Evolutionary conservation across 2,888 invertebrate species (phyloP).

Genomic region (Phorcus lineatus): DNA sequence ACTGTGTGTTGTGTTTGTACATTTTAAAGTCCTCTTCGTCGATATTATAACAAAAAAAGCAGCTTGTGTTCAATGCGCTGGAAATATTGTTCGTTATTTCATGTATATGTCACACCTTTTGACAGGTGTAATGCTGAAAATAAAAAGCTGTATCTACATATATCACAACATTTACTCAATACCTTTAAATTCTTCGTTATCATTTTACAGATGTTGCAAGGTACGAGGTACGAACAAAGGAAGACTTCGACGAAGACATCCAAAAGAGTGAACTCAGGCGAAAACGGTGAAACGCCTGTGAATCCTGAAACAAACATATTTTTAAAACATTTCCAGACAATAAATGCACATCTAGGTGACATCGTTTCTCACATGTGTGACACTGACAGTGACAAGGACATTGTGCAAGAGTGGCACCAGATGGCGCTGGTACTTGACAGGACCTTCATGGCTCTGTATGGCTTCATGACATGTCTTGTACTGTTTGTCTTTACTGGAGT

Average conservation of each 20-base stretch:
- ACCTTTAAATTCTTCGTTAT: no score
- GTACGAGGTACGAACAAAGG: not conserved
- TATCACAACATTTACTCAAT: no score
- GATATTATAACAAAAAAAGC: no score
- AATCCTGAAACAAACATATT: not conserved
- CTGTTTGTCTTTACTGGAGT: not conserved
- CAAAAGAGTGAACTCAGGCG: not conserved
- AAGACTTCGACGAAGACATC: not conserved
- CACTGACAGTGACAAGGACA: slow-evolving; percentile 17
- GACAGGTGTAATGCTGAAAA: no score
- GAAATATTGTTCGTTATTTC: no score
- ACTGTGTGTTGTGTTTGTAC: no score
- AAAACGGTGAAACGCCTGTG: not conserved
- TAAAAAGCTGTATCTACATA: no score
- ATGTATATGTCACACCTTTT: no score
- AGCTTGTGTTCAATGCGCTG: no score
- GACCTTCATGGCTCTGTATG: slow-evolving; percentile 36
- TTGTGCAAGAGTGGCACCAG: slow-evolving; percentile 39
- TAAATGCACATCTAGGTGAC: not conserved
- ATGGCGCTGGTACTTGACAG: slow-evolving; percentile 43
- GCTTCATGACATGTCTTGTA: not conserved
- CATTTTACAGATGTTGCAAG: not conserved
- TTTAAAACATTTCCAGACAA: not conserved
- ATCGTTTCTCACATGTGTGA: slow-evolving; percentile 35
- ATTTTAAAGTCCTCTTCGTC: no score